phyloP scores from a whole-genome alignment of 2,888 invertebrate species.

The Myopa testacea region DNA sequence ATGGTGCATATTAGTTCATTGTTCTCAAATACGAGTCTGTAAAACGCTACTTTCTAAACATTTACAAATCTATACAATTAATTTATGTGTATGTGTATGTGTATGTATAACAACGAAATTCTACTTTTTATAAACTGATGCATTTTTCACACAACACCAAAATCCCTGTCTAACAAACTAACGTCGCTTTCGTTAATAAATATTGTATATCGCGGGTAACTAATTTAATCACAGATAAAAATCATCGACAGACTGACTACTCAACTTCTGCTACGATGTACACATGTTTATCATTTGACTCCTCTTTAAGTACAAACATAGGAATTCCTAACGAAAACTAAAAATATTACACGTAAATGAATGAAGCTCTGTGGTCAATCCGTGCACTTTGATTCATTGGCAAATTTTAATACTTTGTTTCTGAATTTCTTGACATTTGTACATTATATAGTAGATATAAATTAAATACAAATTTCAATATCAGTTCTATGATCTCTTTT shows the following conservation, averaged over 20 bases:
- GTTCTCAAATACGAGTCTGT: too few species aligned
- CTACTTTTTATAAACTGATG: neutral
- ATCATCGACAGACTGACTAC: constrained; percentile 45
- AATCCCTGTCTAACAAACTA: neutral
- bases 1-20: neutral
- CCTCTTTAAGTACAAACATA: too few species aligned
- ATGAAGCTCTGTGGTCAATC: neutral
- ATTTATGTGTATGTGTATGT: neutral
- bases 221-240: constrained; percentile 56
- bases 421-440: neutral
- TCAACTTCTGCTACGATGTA: neutral
- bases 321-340: too few species aligned
- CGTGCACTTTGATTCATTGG: neutral
- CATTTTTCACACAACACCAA: neutral
- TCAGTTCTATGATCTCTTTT: neutral
- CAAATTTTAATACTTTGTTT: neutral
- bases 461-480: neutral
- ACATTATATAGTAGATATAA: neutral
- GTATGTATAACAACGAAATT: neutral
- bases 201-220: constrained; percentile 38
- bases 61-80: neutral
- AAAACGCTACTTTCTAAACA: neutral
- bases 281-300: too few species aligned
- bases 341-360: neutral
- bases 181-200: neutral